Evolutionary conservation across 2,888 invertebrate species (phyloP), one percentile per base, ranked within the genome.

Genomic region (Stenichneumon culpator): DNA sequence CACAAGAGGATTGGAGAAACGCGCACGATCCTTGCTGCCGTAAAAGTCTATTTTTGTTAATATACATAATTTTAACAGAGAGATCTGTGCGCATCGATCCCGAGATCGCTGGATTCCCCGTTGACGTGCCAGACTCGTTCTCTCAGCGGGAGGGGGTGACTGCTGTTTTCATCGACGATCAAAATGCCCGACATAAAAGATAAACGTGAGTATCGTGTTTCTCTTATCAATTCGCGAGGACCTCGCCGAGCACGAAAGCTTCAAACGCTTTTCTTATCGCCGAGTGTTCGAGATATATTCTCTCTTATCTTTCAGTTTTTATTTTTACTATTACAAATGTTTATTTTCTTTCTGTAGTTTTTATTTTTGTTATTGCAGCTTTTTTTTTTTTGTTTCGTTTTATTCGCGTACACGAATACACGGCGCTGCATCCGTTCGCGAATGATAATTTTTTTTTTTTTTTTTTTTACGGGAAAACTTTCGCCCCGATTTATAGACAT

Each of bases 161-260:
- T 28, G 60, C 28, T 16, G 32, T 63, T 63, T 63, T 63, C 72
- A 14, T 57, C 57, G 39, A 36, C 54, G 50, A 44, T 78, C 47
- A 84, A 84, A 78, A 84, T 84, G 84, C 74, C 78, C 65, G 81
- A 82, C 84, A 74, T 36, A 47, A 63, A 78, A 65, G 78, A 81
- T 78, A 82, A 69, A 65, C 19, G 69, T 65, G 68, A 82, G 74
- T 50, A 63, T 63, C 25, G 22, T 28, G 28, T 63, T 52, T 22
- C 73, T 74, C 44, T 70, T 77, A 52, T 63, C 75, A 70, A 70
- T 70, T 32, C 6, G 16, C 14, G 36, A 4, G 32, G 28, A 36
- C 25, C 28, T 60, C 60, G 16, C 22, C 28, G 57, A 57, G 14
- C 3, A 11, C 57, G 11, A 22, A 11, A 6, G 25, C 22, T 57